Conservation (phyloP, 1,140 invertebrate genomes). For the Bombus confusus region DNA sequence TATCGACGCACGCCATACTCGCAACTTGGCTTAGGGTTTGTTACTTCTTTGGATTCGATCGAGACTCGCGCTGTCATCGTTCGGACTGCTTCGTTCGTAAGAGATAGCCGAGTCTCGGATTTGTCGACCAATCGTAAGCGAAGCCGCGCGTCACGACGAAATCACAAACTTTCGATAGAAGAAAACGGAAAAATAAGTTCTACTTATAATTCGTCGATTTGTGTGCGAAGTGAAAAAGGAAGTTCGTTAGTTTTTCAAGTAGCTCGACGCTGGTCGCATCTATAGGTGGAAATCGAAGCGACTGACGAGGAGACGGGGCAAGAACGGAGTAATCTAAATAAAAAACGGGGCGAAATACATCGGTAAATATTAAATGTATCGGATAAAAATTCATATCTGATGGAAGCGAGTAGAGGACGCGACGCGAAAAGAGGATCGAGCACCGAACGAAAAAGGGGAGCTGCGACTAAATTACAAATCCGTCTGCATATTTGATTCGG, state of each 20-base stretch:
- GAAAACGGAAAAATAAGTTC: neutral
- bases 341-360: neutral
- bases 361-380: constrained; percentile 35
- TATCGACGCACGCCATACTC: neutral
- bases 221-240: neutral
- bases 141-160: no score
- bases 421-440: no score
- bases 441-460: neutral
- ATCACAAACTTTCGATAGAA: no score
- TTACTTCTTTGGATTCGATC: neutral
- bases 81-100: neutral
- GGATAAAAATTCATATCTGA: constrained; percentile 13
- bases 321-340: neutral
- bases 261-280: neutral
- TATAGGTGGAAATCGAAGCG: neutral
- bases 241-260: neutral
- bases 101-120: neutral
- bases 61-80: no score
- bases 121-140: neutral
- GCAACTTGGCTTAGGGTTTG: neutral
- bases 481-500: neutral
- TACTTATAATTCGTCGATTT: neutral
- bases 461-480: constrained; percentile 19
- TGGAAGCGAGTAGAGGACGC: neutral
- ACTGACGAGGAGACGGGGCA: neutral